Evolutionary conservation across 2,113 vertebrate species (phyloP), one percentile per base, ranked within the genome.

Genomic region (Leptodactylus fuscus): DNA sequence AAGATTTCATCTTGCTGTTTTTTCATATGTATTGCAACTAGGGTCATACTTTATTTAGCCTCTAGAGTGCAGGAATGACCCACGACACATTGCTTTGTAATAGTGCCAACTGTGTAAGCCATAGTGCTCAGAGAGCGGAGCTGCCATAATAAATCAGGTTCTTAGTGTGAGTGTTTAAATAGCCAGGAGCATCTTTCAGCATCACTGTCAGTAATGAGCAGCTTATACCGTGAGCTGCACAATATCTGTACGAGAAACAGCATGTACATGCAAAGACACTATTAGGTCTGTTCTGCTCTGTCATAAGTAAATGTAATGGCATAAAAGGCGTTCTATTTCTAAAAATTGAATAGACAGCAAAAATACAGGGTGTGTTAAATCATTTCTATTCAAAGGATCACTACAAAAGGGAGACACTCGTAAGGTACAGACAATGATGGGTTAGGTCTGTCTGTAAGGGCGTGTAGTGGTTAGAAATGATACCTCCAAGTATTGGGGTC

Each of bases 151-250:
- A 75, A 83, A 83, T 82, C 81, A 82, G 70, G 38, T 75, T 53
- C 53, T 83, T 83, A 41, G 82, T 71, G 67, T 75, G 38, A 83
- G 49, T 83, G 82, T 75, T 83, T 58, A 58, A 75, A 83, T 83
- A 76, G 82, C 82, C 69, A 60, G 38, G 71, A 62, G 71, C 82
- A 60, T 83, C 38, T 60, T 83, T 76, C 82, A 83, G 82, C 32
- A 74, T 41, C 48, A 58, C 81, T 82, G 81, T 73, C 81, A 71
- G 81, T 82, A 83, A 83, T 60, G 34, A 60, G 70, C 32, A 74
- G 70, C 65, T 71, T 67, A 49, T 53, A 82, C 62, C n/a, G 46
- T 60, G 24, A 83, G 51, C 51, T 46, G 34, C 71, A 73, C 82
- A 75, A 62, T 76, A 75, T 83, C 51, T 73, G 62, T 82, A 71